Conservation (phyloP, 1,140 invertebrate genomes). For the Danaus melanippus region DNA sequence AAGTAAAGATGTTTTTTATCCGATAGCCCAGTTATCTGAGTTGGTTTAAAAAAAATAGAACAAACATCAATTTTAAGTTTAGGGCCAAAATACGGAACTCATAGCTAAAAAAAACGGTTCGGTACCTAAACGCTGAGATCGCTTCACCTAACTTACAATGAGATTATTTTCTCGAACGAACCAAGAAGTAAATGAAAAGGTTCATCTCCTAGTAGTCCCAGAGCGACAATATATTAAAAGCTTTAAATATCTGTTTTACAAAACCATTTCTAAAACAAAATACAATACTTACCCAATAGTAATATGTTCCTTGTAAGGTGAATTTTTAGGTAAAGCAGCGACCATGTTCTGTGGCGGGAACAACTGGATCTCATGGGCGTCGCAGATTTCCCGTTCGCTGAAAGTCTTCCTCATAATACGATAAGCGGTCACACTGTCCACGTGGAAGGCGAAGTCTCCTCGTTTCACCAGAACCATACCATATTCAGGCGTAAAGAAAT, state of each 20-base stretch:
- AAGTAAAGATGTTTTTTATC: too few species aligned
- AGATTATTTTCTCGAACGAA: too few species aligned
- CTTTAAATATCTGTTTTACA: not conserved
- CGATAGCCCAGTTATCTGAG: too few species aligned
- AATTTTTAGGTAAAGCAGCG: slow-evolving; percentile 72
- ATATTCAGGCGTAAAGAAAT: slow-evolving; percentile 38
- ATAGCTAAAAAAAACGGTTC: too few species aligned
- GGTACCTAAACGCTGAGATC: too few species aligned
- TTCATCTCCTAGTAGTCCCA: too few species aligned
- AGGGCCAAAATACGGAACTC: too few species aligned
- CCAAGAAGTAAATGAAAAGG: too few species aligned
- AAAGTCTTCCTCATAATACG: slow-evolving; percentile 75
- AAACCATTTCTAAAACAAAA: slow-evolving; percentile 1
- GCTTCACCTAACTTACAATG: too few species aligned
- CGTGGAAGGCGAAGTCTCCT: slow-evolving; percentile 76
- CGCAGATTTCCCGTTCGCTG: slow-evolving; percentile 75
- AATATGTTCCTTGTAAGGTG: slow-evolving; percentile 76
- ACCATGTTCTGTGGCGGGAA: slow-evolving; percentile 72
- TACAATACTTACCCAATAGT: slow-evolving; percentile 71
- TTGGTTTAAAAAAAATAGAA: too few species aligned
- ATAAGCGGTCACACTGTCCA: slow-evolving; percentile 75
- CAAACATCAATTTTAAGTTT: too few species aligned
- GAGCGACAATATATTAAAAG: too few species aligned
- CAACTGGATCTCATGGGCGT: slow-evolving; percentile 73
- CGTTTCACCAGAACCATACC: slow-evolving; percentile 56